Base-by-base conservation (phyloP, 2,888 invertebrate genomes). In the Perizoma flavofasciatum region DNA sequence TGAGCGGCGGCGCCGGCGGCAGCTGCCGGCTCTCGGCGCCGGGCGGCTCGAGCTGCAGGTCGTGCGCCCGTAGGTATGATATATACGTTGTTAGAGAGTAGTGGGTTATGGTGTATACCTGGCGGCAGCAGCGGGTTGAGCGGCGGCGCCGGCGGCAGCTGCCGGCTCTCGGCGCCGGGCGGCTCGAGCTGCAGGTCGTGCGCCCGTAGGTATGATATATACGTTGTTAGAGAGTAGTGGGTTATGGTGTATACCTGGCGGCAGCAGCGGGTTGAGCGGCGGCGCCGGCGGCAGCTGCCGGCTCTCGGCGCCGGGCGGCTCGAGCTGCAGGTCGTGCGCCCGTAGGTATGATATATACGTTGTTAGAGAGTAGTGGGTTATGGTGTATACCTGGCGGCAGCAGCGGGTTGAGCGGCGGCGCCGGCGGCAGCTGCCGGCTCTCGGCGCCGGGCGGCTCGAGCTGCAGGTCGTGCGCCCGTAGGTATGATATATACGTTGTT, bases 111-210 rank as follows among this genome's bases (percentile, higher is more conserved):
- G 22, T 22, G 22, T 22, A 22, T 55, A 63, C 65, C 54, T 41
- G 56, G 61, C 6, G 59, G 55, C 47, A 69, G n/a, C 0, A 57
- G 85, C 6, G 87, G 87, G 67, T 88, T 59, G 4, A 89, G 68
- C 0, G 88, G 89, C n/a, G 88, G 89, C n/a, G 88, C 89, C 9
- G 89, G 89, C n/a, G 88, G 89, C 75, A 79, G 77, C 72, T 75
- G 84, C 47, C 79, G 69, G 64, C 81, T 73, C 77, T 89, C 93
- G 0, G 80, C 86, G 11, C 90, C 89, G 1, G 89, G 89, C 39
- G 89, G 91, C 66, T 89, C 89, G 0, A 88, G 68, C 4, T 73
- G 65, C 70, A 79, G 74, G 65, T 88, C 88, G 5, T 64, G 73
- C 10, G 69, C 62, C 37, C 22, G 22, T 22, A 22, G 1, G 22